These are phyloP conservation scores for Odontamblyopus lacepedii DNA, from an alignment of 2,797 vertebrate genomes.

Conservation along the genomic window DNA sequence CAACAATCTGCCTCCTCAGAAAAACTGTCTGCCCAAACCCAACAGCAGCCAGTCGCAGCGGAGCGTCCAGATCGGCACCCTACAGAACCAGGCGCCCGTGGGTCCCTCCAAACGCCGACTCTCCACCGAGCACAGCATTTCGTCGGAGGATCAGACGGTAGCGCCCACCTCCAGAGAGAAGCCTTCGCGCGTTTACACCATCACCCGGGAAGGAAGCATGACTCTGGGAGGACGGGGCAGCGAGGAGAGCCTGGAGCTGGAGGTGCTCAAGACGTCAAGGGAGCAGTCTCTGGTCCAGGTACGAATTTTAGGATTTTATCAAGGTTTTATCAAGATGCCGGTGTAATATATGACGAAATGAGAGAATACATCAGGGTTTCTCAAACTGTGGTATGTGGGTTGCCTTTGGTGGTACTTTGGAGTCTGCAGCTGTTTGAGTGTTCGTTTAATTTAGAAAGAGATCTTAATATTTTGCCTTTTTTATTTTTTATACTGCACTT, in stretches of 20 bases:
- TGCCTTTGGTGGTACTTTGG: too few species aligned
- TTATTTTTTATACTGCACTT: too few species aligned
- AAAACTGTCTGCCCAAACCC: constrained; percentile 59
- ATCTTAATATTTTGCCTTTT: too few species aligned
- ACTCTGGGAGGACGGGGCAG: constrained; percentile 78
- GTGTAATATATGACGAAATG: too few species aligned
- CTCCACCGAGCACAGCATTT: constrained; percentile 83
- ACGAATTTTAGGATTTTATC: neutral
- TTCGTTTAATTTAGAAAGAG: too few species aligned
- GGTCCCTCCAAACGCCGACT: constrained; percentile 86
- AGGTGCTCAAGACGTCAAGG: constrained; percentile 84
- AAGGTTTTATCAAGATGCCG: neutral
- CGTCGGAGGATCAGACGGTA: constrained; percentile 73
- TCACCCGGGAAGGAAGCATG: constrained; percentile 88
- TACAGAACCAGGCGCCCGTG: constrained; percentile 74
- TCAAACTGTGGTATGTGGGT: too few species aligned
- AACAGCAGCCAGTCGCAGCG: constrained; percentile 45
- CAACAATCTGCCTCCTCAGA: constrained; percentile 67
- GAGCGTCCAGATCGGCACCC: constrained; percentile 29
- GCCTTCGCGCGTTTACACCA: constrained; percentile 89
- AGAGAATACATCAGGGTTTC: too few species aligned
- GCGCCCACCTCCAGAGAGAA: constrained; percentile 39
- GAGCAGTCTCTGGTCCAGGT: constrained; percentile 47
- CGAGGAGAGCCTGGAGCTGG: constrained; percentile 87
- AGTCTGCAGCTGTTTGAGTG: too few species aligned